Conservation (phyloP, 2,888 invertebrate genomes). For the Crematogaster levior region DNA sequence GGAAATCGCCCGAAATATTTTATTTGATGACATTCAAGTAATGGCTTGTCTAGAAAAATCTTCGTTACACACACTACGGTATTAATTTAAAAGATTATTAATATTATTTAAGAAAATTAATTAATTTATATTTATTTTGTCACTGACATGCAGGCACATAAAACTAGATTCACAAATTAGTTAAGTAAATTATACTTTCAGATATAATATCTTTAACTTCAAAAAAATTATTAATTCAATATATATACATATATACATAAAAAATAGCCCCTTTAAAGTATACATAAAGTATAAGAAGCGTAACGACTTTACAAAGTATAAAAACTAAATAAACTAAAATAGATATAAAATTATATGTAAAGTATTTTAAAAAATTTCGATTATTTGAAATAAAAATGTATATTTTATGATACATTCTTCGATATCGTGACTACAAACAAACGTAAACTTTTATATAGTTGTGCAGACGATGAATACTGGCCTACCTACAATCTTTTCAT, state of each 20-base stretch:
- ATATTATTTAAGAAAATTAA: too few relatives aligned
- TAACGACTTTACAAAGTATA: not conserved
- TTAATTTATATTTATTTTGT: too few relatives aligned
- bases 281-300: too few relatives aligned
- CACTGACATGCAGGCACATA: not conserved
- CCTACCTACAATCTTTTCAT: constrained; percentile 60
- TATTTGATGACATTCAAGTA: not conserved
- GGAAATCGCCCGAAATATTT: not conserved
- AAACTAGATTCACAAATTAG: not conserved
- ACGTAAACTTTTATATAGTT: not conserved
- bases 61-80: not conserved
- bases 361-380: not conserved
- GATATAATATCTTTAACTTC: not conserved
- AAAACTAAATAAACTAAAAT: not conserved
- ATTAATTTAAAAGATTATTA: too few relatives aligned
- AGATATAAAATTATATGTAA: not conserved
- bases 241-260: not conserved
- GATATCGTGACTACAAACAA: not conserved
- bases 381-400: not conserved
- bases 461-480: not conserved
- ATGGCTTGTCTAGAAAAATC: not conserved
- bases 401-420: not conserved
- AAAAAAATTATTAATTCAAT: too few relatives aligned
- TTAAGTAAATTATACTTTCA: not conserved
- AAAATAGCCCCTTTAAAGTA: not conserved